Evolutionary conservation across 92 coral and sea anemone species (phyloP), one percentile per base, ranked within the genome.

Genomic region (Plumapathes pennacea): DNA sequence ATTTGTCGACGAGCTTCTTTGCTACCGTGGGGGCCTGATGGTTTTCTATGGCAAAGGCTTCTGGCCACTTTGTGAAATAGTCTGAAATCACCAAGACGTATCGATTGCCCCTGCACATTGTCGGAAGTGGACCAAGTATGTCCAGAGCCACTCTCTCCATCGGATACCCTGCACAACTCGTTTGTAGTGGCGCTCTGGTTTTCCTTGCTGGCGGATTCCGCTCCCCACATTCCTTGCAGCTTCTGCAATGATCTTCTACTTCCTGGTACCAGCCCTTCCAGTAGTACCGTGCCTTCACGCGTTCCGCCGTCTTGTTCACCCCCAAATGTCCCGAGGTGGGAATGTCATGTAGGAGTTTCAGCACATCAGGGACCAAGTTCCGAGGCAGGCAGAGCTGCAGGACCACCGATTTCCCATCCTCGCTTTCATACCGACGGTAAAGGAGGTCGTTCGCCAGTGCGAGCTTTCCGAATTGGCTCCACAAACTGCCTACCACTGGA

Each of bases 281-380:
- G 31, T 66, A 66, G 41, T 64, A 76, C 17, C 66, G 54, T 11
- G 18, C 25, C 44, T 25, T 53, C 10, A 69, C 70, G 25, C 67
- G 58, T 1, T 67, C 74, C 2, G 44, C 31, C 21, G 85, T 61
- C 30, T 72, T 72, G 40, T 34, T 72, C 20, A 44, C 31, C 12
- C 79, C 73, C 52, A 72, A 32, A 47, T 72, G 80, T 13, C 80
- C 73, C 32, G 80, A 54, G 28, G 62, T 19, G 22, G 80, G 80
- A 10, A 72, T 60, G 12, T 72, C 80, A 43, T 72, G 80, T 2
- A 50, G 72, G 22, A 63, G 32, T 27, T 55, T 50, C 22, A 72
- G 64, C 38, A 72, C 50, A 32, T 72, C 72, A 12, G 32, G 24
- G 17, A 17, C 27, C 41, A 62, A 62, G 15, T 38, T 45, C 37